Evolutionary conservation across 2,888 invertebrate species (phyloP).

Genomic region (Pristionchus fissidentatus): DNA sequence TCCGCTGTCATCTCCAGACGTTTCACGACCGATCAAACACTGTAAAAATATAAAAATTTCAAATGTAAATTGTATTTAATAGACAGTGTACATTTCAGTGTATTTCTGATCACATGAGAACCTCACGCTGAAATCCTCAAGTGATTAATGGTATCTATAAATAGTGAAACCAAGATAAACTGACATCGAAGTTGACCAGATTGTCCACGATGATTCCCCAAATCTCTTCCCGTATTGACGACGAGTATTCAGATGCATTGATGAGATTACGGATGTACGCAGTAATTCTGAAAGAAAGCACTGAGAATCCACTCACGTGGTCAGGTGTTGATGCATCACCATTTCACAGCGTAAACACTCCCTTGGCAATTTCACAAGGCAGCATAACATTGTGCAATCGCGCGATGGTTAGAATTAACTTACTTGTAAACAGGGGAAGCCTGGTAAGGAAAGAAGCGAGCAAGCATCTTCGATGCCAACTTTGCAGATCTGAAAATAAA

Average conservation of each 20-base stretch:
- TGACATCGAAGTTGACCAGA: conserved; percentile 40
- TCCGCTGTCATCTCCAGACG: conserved; percentile 45
- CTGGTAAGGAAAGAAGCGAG: conserved; percentile 22
- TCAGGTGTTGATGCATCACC: no score
- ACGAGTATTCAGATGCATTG: conserved; percentile 46
- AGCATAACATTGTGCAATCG: neutral
- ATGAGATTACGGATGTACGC: conserved; percentile 48
- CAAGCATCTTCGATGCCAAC: conserved; percentile 28
- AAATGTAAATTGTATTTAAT: neutral
- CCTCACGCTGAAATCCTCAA: no score
- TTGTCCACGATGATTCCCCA: conserved; percentile 43
- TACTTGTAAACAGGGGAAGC: conserved; percentile 41
- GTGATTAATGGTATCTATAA: no score
- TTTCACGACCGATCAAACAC: conserved; percentile 23
- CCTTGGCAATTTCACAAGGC: neutral
- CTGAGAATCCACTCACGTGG: neutral
- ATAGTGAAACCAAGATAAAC: neutral
- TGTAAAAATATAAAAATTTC: neutral
- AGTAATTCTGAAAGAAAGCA: conserved; percentile 13
- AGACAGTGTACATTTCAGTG: no score
- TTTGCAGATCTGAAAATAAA: conserved; percentile 31
- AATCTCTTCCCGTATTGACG: neutral
- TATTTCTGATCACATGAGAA: no score
- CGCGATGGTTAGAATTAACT: neutral
- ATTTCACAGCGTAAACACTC: no score